A percentile compares a stretch with the other conserved stretches of the same genome.
Conservation (phyloP, 2,797 vertebrate species). For the Acanthurus lineatus region DNA sequence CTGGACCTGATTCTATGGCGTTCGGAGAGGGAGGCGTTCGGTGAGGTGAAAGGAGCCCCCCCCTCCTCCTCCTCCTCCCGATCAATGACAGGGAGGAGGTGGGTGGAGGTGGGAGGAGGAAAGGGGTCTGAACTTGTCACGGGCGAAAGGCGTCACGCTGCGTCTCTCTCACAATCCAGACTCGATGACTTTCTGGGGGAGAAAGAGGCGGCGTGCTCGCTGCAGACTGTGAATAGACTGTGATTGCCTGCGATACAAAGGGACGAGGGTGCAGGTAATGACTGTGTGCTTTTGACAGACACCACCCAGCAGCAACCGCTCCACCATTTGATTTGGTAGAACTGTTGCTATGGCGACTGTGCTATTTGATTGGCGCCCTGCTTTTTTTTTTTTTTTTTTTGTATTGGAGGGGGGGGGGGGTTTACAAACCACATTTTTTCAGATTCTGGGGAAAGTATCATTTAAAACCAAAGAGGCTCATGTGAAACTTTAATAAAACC, state of each 20-base stretch:
- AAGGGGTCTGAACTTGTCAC: constrained; percentile 65
- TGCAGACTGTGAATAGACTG: constrained; percentile 70
- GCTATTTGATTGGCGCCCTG: constrained; percentile 58
- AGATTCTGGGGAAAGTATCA: constrained; percentile 18
- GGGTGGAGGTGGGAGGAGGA: constrained; percentile 44
- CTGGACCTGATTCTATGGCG: constrained; percentile 49
- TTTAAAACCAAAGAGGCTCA: constrained; percentile 30
- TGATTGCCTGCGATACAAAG: constrained; percentile 77
- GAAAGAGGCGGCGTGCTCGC: constrained; percentile 54
- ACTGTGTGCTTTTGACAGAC: constrained; percentile 67
- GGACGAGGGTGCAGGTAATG: constrained; percentile 68
- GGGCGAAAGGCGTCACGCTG: constrained; percentile 56
- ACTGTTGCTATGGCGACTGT: constrained; percentile 66
- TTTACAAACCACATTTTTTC: constrained; percentile 45
- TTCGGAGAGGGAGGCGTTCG: constrained; percentile 15
- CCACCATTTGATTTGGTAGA: constrained; percentile 62
- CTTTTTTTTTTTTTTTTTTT: background rate
- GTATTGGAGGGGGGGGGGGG: too few relatives aligned
- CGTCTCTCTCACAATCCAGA: constrained; percentile 51
- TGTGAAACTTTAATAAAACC: constrained; percentile 8
- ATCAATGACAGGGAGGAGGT: constrained; percentile 65
- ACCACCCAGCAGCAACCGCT: constrained; percentile 66
- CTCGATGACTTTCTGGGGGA: constrained; percentile 59
- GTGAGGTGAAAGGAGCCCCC: constrained; percentile 42
- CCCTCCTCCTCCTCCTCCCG: background rate